Evolutionary conservation across 2,113 vertebrate species (phyloP).

Genomic region (Odobenus rosmarus): DNA sequence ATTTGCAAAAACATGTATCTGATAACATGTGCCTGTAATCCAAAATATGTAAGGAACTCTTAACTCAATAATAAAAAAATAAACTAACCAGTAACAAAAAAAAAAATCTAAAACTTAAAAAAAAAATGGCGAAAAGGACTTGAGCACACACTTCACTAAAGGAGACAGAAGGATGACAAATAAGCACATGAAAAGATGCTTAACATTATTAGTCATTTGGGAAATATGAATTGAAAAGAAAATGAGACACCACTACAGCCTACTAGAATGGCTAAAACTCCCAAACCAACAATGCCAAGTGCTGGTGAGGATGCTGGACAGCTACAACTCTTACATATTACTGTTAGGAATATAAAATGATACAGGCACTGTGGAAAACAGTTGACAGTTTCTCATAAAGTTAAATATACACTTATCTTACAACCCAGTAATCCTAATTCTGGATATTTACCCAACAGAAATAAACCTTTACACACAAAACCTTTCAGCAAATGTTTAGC

Average conservation of each 20-base stretch:
- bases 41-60: neutral
- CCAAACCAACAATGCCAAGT: neutral
- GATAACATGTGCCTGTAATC: neutral
- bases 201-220: neutral
- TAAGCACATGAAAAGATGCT: neutral
- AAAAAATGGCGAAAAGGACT: neutral
- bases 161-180: neutral
- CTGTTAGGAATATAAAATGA: neutral
- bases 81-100: neutral
- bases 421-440: neutral
- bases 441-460: neutral
- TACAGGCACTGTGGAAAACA: neutral
- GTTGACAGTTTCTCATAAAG: neutral
- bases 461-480: constrained; percentile 36
- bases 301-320: neutral
- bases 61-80: neutral
- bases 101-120: neutral
- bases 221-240: constrained; percentile 7
- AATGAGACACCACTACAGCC: neutral
- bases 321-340: neutral
- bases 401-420: neutral
- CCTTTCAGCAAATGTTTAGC: neutral
- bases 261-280: neutral
- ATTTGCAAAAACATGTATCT: neutral
- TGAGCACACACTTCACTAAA: neutral